Percentiles rank a stretch among this genome's conserved stretches.
phyloP scores from a whole-genome alignment of 2,113 vertebrate genomes.

The Anser brachyrhynchus region DNA sequence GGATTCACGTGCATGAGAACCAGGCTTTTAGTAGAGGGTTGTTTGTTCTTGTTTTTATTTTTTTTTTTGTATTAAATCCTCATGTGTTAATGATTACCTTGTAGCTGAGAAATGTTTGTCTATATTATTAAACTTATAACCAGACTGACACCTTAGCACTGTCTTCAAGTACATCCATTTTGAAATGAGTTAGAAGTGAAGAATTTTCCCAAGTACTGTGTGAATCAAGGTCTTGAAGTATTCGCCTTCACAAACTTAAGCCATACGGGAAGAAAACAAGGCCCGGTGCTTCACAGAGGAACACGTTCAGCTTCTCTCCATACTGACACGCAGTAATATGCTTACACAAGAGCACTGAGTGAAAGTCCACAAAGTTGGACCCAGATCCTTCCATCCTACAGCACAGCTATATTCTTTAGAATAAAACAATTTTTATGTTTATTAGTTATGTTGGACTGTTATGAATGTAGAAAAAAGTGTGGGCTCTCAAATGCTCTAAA shows the following conservation, averaged over 20 bases:
- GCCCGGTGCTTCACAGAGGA: neutral
- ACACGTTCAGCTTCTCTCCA: neutral
- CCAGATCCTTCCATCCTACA: neutral
- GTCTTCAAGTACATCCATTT: neutral
- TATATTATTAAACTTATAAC: conserved; percentile 1
- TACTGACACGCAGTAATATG: neutral
- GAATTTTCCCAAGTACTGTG: neutral
- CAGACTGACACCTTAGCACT: neutral
- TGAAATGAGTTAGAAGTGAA: neutral
- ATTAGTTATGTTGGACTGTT: neutral
- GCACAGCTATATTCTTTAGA: neutral
- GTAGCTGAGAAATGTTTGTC: neutral
- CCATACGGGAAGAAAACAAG: neutral
- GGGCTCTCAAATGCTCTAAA: neutral
- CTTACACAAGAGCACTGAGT: neutral
- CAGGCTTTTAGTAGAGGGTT: neutral
- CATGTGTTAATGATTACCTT: neutral
- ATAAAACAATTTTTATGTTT: neutral
- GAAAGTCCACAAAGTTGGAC: neutral
- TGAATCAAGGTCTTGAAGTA: neutral
- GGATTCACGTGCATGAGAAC: neutral
- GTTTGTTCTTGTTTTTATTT: too few relatives aligned
- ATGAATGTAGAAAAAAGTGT: neutral
- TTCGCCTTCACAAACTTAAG: neutral
- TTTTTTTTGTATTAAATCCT: neutral